Percentiles rank a stretch among this genome's conserved stretches.
phyloP scores from a whole-genome alignment of 2,113 vertebrate genomes.

The Gobio gobio region DNA sequence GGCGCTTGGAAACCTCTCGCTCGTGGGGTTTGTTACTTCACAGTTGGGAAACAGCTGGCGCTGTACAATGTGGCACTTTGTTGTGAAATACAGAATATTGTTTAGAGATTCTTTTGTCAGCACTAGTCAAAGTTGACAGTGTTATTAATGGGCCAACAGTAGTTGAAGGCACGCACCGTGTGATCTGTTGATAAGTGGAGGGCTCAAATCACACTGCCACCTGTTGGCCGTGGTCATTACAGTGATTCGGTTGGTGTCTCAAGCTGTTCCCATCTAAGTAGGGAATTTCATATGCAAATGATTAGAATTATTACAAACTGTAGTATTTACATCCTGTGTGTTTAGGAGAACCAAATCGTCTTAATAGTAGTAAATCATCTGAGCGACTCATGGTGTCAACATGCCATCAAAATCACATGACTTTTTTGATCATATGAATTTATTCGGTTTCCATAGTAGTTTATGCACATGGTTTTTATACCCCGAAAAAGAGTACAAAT shows the following conservation, averaged over 20 bases:
- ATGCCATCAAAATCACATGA: too few relatives aligned
- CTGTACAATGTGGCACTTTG: not conserved
- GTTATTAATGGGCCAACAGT: not conserved
- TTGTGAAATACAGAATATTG: slow-evolving; percentile 52
- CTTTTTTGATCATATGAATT: not conserved
- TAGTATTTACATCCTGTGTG: not conserved
- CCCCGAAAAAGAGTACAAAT: not conserved
- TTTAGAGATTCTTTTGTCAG: slow-evolving; percentile 49
- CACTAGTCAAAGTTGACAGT: not conserved
- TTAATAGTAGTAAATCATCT: not conserved
- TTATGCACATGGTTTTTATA: not conserved
- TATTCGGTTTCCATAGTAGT: not conserved
- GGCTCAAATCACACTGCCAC: slow-evolving; percentile 20
- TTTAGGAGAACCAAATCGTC: not conserved
- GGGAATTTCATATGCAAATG: not conserved
- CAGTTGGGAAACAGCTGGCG: slow-evolving; percentile 39
- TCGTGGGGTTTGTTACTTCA: slow-evolving; percentile 45
- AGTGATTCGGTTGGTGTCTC: not conserved
- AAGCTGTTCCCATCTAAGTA: not conserved
- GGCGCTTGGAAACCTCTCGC: slow-evolving; percentile 20
- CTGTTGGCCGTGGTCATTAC: slow-evolving; percentile 25
- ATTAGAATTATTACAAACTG: not conserved
- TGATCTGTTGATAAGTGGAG: not conserved
- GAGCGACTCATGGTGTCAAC: not conserved
- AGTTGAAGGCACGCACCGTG: not conserved